Percentiles rank a stretch among this genome's conserved stretches.
phyloP scores from a whole-genome alignment of 2,797 vertebrate species.

The Crocidura indochinensis region DNA sequence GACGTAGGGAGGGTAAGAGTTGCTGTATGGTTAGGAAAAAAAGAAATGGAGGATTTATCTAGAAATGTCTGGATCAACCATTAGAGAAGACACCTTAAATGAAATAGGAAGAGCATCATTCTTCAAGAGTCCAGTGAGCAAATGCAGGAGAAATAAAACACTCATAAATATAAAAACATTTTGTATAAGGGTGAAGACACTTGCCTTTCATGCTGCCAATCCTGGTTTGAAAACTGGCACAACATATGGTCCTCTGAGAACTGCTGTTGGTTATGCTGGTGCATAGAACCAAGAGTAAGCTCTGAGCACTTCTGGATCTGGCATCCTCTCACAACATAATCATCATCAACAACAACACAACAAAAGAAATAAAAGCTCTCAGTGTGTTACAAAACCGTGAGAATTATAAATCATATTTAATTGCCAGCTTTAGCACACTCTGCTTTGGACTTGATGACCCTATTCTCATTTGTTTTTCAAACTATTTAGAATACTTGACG shows the following conservation, averaged over 20 bases:
- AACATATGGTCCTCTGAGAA: no score
- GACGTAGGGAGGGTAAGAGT: no score
- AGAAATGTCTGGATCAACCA: fast-evolving
- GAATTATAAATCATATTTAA: neutral
- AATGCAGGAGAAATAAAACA: neutral
- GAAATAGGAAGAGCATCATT: neutral
- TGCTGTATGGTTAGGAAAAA: neutral
- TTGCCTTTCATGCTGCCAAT: no score
- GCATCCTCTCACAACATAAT: no score
- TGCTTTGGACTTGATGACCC: neutral
- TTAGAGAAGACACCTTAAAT: neutral
- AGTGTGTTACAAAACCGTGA: neutral
- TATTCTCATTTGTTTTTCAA: neutral
- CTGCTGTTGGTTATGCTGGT: no score
- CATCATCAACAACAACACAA: no score
- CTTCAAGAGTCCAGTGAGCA: neutral
- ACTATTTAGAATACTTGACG: neutral
- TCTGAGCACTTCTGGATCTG: no score
- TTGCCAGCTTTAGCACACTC: neutral
- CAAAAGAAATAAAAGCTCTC: no score
- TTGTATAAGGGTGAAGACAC: no score
- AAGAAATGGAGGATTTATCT: neutral
- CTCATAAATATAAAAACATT: neutral
- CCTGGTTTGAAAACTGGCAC: no score
- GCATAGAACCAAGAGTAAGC: no score